A percentile compares a stretch with the other conserved stretches of the same genome.
Evolutionary conservation across 2,113 vertebrate species (phyloP).

Genomic region (Paradoxurus hermaphroditus): DNA sequence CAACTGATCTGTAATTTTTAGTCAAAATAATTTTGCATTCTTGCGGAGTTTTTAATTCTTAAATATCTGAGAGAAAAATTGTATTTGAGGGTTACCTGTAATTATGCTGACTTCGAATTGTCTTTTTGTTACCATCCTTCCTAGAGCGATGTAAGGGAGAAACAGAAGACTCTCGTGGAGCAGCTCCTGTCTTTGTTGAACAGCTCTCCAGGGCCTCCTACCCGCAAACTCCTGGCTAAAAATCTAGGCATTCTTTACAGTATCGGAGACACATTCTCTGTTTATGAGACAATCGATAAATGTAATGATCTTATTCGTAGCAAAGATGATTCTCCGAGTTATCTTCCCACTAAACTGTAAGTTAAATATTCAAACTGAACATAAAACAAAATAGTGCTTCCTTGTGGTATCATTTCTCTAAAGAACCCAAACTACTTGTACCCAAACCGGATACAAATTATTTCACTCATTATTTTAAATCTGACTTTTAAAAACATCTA

Average conservation of each 20-base stretch:
- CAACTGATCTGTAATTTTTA: neutral
- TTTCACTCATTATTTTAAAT: slow-evolving; percentile 30
- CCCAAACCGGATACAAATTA: slow-evolving; percentile 41
- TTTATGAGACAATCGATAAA: slow-evolving; percentile 90
- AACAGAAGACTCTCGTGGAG: slow-evolving; percentile 91
- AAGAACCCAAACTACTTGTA: slow-evolving; percentile 6
- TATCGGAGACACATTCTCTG: slow-evolving; percentile 90
- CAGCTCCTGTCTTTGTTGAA: slow-evolving; percentile 89
- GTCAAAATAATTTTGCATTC: slow-evolving; percentile 1
- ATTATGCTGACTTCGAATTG: slow-evolving; percentile 39
- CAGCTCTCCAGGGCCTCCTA: slow-evolving; percentile 92
- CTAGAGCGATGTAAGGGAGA: slow-evolving; percentile 89
- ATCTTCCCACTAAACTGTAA: slow-evolving; percentile 95
- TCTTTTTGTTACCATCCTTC: slow-evolving; percentile 63
- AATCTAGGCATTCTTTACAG: slow-evolving; percentile 91
- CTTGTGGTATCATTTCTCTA: neutral
- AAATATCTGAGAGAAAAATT: neutral
- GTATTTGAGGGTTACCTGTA: neutral
- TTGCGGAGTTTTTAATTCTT: slow-evolving; percentile 26
- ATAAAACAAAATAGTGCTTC: slow-evolving; percentile 6
- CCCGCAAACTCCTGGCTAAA: slow-evolving; percentile 90
- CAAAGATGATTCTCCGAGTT: slow-evolving; percentile 96
- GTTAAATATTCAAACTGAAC: slow-evolving; percentile 68
- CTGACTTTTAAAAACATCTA: neutral
- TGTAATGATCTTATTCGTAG: slow-evolving; percentile 96